Percentiles rank a stretch among this genome's conserved stretches.
These are phyloP conservation scores for Corapipo altera DNA, from an alignment of 2,113 vertebrate species.

Conservation along the genomic window DNA sequence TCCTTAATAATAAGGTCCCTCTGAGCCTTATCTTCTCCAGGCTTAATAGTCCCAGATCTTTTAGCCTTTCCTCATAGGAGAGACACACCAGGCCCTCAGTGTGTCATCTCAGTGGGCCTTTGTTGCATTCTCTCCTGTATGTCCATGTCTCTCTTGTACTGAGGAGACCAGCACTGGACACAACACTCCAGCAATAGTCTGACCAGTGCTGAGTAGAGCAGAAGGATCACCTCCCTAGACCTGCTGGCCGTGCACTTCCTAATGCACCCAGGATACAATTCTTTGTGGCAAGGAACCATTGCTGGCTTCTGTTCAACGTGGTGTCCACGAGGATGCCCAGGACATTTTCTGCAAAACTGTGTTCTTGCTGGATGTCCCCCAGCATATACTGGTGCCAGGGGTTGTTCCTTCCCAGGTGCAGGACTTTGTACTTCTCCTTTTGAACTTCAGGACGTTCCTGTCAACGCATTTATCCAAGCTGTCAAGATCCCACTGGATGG, in stretches of 20 bases:
- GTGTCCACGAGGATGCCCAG: not conserved
- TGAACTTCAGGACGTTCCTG: not conserved
- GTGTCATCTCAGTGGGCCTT: not conserved
- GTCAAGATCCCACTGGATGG: not conserved
- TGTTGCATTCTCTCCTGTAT: not conserved
- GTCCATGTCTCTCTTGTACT: not conserved
- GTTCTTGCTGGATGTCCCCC: not conserved
- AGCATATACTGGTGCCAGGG: not conserved
- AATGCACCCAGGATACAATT: not conserved
- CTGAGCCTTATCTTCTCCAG: not conserved
- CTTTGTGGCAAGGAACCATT: not conserved
- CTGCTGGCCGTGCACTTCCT: not conserved
- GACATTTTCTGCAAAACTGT: not conserved
- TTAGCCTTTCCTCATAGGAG: not conserved
- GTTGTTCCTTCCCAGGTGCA: not conserved
- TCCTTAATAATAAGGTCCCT: not conserved
- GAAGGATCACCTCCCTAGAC: not conserved
- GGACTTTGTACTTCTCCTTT: not conserved
- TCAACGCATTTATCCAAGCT: not conserved
- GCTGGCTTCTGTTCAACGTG: not conserved
- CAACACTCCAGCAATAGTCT: not conserved
- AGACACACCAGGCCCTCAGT: not conserved
- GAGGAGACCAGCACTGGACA: rapidly evolving
- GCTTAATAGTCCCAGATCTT: not conserved
- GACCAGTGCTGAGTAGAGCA: not conserved